phyloP scores from a whole-genome alignment of 2,113 vertebrate genomes.

The Strigops habroptila region DNA sequence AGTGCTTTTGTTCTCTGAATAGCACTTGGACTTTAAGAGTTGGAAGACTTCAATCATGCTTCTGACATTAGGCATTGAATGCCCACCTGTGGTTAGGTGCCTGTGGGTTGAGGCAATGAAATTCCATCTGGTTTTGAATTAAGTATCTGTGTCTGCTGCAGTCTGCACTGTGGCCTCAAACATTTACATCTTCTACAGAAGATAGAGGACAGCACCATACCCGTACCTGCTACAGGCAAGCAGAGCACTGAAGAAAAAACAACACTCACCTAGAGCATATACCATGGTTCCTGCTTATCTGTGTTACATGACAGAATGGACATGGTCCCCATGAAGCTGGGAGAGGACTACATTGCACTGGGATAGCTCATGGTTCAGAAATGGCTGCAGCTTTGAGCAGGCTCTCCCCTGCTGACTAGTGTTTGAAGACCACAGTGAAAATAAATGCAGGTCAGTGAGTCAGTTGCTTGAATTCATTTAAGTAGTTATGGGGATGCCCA shows the following conservation, averaged over 20 bases:
- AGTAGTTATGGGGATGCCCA: not conserved
- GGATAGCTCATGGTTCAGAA: not conserved
- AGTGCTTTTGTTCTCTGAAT: not conserved
- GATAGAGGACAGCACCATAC: not conserved
- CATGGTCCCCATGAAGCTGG: not conserved
- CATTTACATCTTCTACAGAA: not conserved
- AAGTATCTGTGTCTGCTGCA: not conserved
- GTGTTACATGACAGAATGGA: not conserved
- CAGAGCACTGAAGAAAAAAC: not conserved
- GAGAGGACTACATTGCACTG: not conserved
- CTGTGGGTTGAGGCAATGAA: not conserved
- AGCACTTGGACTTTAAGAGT: not conserved
- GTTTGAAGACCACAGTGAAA: not conserved
- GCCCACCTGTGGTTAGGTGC: not conserved
- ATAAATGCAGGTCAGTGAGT: not conserved
- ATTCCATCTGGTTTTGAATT: not conserved
- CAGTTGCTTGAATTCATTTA: not conserved
- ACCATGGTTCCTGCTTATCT: not conserved
- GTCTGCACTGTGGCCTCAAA: not conserved
- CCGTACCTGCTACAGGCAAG: not conserved
- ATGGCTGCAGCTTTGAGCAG: not conserved
- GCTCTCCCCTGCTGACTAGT: not conserved
- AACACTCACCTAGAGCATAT: not conserved
- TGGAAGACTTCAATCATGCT: conserved; percentile 4
- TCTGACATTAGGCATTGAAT: not conserved